These are phyloP conservation scores for Gryon sp. DNA, from an alignment of 1,140 invertebrate species.

Conservation along the genomic window DNA sequence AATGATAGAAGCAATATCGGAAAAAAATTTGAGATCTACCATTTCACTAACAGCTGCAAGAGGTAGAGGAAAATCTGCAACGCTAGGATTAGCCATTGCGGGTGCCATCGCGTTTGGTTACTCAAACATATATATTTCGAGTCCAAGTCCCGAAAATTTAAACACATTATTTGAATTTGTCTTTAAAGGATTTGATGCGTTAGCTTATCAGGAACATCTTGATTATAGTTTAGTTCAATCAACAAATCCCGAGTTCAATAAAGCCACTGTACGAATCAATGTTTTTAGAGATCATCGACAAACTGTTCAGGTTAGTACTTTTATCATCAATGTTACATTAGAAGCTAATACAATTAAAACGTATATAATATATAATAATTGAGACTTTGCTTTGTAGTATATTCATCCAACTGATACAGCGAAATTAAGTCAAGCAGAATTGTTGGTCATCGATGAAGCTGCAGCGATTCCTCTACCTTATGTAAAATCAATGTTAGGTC, in stretches of 20 bases:
- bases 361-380: not conserved
- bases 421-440: conserved; percentile 94
- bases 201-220: conserved; percentile 97
- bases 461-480: conserved; percentile 98
- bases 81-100: conserved; percentile 95
- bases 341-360: not conserved
- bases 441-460: conserved; percentile 98
- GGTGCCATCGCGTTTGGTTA: conserved; percentile 93
- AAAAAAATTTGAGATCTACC: conserved; percentile 93
- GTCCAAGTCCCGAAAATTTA: conserved; percentile 98
- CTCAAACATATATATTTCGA: conserved; percentile 99
- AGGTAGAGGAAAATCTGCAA: conserved; percentile 98
- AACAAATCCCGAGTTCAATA: conserved; percentile 97
- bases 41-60: conserved; percentile 97
- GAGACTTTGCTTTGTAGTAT: conserved; percentile 82
- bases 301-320: conserved; percentile 91
- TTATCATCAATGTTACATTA: conserved; percentile 8
- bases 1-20: conserved; percentile 96
- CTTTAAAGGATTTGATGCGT: conserved; percentile 96
- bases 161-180: conserved; percentile 99
- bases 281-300: conserved; percentile 95
- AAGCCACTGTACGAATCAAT: conserved; percentile 96
- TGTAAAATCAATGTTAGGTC: conserved; percentile 94
- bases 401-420: conserved; percentile 95
- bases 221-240: conserved; percentile 98